Conservation (phyloP, 1,140 invertebrate species). For the roundworm (Caenorhabditis elegans) region WBcel235 BX284603.4:9826001-9826500, state of each 20-base stretch:
- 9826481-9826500: neutral
- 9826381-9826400: neutral
- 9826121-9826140: no score
- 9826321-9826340: neutral
- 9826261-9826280: neutral
- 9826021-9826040: no score
- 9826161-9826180: neutral
- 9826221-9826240: neutral
- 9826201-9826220: neutral
- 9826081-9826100: no score
- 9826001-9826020: no score
- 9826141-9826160: slow-evolving; percentile 5
- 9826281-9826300: neutral
- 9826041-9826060: no score
- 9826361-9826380: neutral
- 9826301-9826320: neutral
- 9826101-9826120: no score
- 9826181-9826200: neutral
- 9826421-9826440: neutral
- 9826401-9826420: neutral
- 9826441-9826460: neutral
- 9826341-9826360: neutral
- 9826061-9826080: no score
- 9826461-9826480: neutral
- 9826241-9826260: slow-evolving; percentile 5